phyloP scores from a whole-genome alignment of 2,888 invertebrate species.

The Zhuqinia jingwanae region DNA sequence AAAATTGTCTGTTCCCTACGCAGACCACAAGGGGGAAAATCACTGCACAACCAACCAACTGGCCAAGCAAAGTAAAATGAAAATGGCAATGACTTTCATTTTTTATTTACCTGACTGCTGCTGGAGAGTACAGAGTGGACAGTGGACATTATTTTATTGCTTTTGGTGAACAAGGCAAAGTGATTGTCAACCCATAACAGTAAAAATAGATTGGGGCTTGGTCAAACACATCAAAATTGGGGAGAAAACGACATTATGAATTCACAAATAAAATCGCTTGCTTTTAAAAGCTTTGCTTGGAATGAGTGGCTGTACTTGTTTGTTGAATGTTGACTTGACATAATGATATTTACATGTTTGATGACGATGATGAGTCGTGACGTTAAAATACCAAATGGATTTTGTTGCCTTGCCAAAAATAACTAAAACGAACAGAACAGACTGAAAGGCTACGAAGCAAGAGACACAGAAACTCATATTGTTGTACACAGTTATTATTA shows the following conservation, averaged over 20 bases:
- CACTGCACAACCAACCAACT: not conserved
- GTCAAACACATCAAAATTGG: slow-evolving; percentile 15
- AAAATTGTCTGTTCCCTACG: not conserved
- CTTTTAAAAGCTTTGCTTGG: no score
- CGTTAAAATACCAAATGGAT: no score
- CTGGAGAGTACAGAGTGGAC: not conserved
- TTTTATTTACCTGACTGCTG: not conserved
- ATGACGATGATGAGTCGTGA: no score
- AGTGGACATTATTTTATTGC: not conserved
- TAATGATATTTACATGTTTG: no score
- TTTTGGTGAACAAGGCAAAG: not conserved
- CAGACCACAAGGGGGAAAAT: not conserved
- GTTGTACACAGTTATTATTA: slow-evolving; percentile 9
- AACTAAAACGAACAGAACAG: no score
- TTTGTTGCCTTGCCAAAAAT: no score
- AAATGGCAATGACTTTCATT: slow-evolving; percentile 37
- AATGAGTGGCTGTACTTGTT: no score
- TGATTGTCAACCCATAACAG: slow-evolving; percentile 24
- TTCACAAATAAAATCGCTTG: no score
- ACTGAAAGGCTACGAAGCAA: no score
- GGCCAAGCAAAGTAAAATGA: not conserved
- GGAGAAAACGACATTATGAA: no score
- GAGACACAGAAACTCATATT: not conserved
- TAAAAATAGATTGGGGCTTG: slow-evolving; percentile 55
- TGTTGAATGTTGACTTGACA: no score